Conservation (phyloP, 1,140 invertebrate species). For the Micrasema longulum region DNA sequence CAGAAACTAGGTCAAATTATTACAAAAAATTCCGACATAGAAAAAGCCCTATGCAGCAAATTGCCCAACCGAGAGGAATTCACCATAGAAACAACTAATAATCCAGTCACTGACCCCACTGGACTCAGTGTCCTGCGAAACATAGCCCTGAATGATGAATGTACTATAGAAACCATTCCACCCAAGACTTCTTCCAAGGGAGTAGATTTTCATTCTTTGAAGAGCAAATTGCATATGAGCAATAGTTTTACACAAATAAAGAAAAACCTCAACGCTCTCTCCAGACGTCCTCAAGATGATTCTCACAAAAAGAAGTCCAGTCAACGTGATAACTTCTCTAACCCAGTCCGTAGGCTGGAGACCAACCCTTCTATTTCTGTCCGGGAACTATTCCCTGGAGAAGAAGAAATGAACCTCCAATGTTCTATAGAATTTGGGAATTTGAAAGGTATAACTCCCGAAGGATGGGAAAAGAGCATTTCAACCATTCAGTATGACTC, state of each 20-base stretch:
- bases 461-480: constrained; percentile 85
- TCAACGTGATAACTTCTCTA: constrained; percentile 63
- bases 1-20: constrained; percentile 65
- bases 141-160: constrained; percentile 64
- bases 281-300: constrained; percentile 61
- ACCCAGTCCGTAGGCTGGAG: constrained; percentile 70
- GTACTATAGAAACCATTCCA: constrained; percentile 66
- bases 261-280: constrained; percentile 65
- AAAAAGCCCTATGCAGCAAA: constrained; percentile 50
- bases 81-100: constrained; percentile 58
- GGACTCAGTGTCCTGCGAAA: constrained; percentile 59
- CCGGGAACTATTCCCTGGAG: constrained; percentile 81
- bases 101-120: constrained; percentile 49
- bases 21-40: constrained; percentile 60
- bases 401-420: constrained; percentile 82
- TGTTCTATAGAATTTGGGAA: constrained; percentile 79
- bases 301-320: constrained; percentile 58
- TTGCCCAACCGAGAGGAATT: constrained; percentile 54
- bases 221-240: constrained; percentile 66
- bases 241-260: constrained; percentile 67
- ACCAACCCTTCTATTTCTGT: constrained; percentile 84
- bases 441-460: constrained; percentile 75
- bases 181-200: constrained; percentile 58
- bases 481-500: constrained; percentile 83
- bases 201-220: constrained; percentile 63